A percentile compares a stretch with the other conserved stretches of the same genome.
phyloP scores from a whole-genome alignment of 2,888 invertebrate species.

The Mythimna vitellina region DNA sequence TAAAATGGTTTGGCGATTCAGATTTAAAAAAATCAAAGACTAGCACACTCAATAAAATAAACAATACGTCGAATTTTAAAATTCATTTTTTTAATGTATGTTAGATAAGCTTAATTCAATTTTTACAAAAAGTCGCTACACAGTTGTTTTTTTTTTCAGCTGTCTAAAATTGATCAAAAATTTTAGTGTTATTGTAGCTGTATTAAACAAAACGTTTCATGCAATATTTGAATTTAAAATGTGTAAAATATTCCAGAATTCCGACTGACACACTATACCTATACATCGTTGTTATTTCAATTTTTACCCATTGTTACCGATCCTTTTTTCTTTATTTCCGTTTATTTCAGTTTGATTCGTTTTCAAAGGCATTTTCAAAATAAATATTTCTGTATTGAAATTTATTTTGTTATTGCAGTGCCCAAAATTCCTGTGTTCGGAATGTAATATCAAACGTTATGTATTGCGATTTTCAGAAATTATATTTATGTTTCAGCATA shows the following conservation, averaged over 20 bases:
- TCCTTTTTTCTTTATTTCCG: slow-evolving; percentile 24
- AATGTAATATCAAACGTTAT: slow-evolving; percentile 1
- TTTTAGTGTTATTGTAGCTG: neutral
- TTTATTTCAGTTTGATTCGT: slow-evolving; percentile 24
- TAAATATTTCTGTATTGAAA: neutral
- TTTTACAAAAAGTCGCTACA: neutral
- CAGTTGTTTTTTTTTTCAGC: neutral
- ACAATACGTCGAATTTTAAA: neutral
- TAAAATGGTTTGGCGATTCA: neutral
- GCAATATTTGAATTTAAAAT: neutral
- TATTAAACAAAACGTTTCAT: neutral
- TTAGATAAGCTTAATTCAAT: neutral
- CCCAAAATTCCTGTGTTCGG: neutral
- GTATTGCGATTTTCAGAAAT: neutral
- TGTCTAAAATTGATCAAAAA: neutral
- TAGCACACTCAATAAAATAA: neutral
- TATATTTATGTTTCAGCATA: neutral
- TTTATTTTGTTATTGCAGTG: neutral
- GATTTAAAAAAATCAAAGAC: neutral
- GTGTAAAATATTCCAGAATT: slow-evolving; percentile 14
- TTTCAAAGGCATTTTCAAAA: slow-evolving; percentile 40
- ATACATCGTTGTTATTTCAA: neutral
- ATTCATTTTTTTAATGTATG: neutral
- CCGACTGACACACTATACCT: neutral
- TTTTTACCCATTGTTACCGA: slow-evolving; percentile 1